A percentile compares a stretch with the other conserved stretches of the same genome.
phyloP scores from a whole-genome alignment of 2,113 vertebrate species.

The Dicrurus megarhynchus region DNA sequence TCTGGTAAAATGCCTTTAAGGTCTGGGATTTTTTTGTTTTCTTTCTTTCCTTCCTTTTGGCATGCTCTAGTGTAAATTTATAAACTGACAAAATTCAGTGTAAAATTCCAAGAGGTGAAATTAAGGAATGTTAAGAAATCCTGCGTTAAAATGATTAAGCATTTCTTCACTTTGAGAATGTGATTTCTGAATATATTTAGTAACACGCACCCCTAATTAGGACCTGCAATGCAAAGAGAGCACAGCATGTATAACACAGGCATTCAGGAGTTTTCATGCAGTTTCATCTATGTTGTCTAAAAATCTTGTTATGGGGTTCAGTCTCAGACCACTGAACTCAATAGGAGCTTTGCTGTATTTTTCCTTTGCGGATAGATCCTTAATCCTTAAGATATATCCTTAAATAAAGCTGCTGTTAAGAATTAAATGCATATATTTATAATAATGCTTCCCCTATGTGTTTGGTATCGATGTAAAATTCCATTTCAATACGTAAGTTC shows the following conservation, averaged over 20 bases:
- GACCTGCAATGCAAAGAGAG: background rate
- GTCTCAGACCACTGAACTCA: background rate
- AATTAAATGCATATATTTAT: background rate
- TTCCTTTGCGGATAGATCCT: background rate
- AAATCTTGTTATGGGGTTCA: background rate
- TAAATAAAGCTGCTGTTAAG: background rate
- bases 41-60: conserved; percentile 27
- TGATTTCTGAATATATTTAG: conserved; percentile 15
- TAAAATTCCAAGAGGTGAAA: conserved; percentile 68
- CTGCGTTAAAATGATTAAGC: background rate
- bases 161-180: conserved; percentile 47
- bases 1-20: conserved; percentile 65
- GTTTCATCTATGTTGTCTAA: background rate
- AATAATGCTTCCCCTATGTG: background rate
- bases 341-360: background rate
- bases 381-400: background rate
- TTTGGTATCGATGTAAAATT: background rate
- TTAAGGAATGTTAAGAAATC: conserved; percentile 64
- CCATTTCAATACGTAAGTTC: background rate
- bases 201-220: background rate
- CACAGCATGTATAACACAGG: no score
- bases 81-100: conserved; percentile 81
- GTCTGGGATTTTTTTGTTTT: conserved; percentile 39
- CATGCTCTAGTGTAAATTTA: conserved; percentile 76
- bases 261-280: background rate